phyloP scores from a whole-genome alignment of 1,140 invertebrate genomes.

The Mycetomoellerius zeteki region DNA sequence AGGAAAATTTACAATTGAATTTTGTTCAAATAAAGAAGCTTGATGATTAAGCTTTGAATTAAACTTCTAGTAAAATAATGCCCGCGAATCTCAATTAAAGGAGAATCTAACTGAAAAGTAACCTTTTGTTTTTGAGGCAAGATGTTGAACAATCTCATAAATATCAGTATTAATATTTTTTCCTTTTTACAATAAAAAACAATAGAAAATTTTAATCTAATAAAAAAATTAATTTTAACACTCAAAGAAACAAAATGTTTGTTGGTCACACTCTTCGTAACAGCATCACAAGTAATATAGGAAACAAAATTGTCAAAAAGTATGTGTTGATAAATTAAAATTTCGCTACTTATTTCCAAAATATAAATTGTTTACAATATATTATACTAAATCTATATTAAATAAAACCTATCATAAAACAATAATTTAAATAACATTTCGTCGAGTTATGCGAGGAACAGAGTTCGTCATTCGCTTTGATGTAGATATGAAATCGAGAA shows the following conservation, averaged over 20 bases:
- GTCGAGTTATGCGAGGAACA: neutral
- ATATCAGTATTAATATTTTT: neutral
- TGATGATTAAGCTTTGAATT: neutral
- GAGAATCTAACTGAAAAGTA: constrained; percentile 11
- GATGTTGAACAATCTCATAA: neutral
- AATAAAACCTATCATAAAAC: neutral
- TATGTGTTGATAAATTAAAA: neutral
- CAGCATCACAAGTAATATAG: too few relatives aligned
- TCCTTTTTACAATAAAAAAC: neutral
- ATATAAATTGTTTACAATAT: neutral
- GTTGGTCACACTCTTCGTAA: too few relatives aligned
- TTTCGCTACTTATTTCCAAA: neutral
- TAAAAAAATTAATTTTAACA: constrained; percentile 9
- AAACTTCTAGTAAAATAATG: neutral
- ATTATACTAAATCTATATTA: neutral
- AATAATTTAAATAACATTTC: constrained; percentile 1
- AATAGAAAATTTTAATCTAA: neutral
- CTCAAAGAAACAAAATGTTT: neutral
- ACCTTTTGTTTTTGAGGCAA: neutral
- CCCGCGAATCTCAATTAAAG: neutral
- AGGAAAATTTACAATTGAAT: neutral
- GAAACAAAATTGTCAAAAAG: neutral
- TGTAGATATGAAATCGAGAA: constrained; percentile 35
- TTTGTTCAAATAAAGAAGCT: constrained; percentile 22
- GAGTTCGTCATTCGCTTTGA: constrained; percentile 21